Evolutionary conservation across 2,888 invertebrate genomes (phyloP).

Genomic region (Axea sp.): DNA sequence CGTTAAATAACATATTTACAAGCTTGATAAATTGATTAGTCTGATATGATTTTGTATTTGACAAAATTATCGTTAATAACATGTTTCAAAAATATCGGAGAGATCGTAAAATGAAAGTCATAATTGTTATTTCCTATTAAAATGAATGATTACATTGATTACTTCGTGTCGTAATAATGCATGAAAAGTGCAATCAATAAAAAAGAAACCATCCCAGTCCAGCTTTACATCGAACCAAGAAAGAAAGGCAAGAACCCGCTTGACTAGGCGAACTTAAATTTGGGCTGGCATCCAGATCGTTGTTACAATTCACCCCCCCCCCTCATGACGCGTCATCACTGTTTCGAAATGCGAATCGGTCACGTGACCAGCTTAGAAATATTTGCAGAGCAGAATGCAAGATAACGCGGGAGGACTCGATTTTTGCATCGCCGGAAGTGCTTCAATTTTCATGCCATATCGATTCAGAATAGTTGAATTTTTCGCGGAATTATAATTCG

Average conservation of each 20-base stretch:
- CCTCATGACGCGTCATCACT: slow-evolving; percentile 10
- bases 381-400: slow-evolving; percentile 8
- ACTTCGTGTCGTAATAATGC: too few relatives aligned
- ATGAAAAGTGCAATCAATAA: too few relatives aligned
- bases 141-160: too few relatives aligned
- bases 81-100: too few relatives aligned
- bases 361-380: slow-evolving; percentile 40
- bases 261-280: too few relatives aligned
- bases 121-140: too few relatives aligned
- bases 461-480: slow-evolving; percentile 34
- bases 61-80: too few relatives aligned
- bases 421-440: slow-evolving; percentile 2
- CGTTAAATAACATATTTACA: too few relatives aligned
- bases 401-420: slow-evolving; percentile 4
- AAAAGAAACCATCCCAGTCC: too few relatives aligned
- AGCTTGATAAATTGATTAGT: too few relatives aligned
- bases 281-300: slow-evolving; percentile 27
- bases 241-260: neutral
- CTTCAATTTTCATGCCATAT: slow-evolving; percentile 17
- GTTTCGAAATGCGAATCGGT: slow-evolving; percentile 26
- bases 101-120: too few relatives aligned
- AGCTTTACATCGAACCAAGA: neutral
- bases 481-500: slow-evolving; percentile 46
- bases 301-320: slow-evolving; percentile 33
- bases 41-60: too few relatives aligned